Evolutionary conservation across 2,797 vertebrate species (phyloP).

Genomic region (Hyperoplus immaculatus): DNA sequence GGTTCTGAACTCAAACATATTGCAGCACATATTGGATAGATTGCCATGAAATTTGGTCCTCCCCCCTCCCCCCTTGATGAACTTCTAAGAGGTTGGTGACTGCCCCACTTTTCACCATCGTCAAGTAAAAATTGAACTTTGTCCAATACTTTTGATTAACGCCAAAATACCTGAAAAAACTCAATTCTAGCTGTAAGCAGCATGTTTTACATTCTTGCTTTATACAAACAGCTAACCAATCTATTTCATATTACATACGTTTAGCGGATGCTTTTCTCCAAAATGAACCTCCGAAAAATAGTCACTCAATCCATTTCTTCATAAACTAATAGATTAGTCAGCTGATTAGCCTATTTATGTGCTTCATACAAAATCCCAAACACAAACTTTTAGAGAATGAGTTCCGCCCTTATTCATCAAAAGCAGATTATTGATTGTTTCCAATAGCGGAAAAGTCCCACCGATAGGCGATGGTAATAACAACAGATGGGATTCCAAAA

Average conservation of each 20-base stretch:
- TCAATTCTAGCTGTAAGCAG: neutral
- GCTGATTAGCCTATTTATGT: neutral
- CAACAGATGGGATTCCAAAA: slow-evolving; percentile 49
- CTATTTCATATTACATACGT: neutral
- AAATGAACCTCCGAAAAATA: neutral
- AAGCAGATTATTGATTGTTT: slow-evolving; percentile 36
- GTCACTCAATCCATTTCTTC: neutral
- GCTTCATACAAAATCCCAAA: neutral
- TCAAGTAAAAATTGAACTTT: too few species aligned
- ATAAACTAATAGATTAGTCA: neutral
- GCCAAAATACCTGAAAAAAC: too few species aligned
- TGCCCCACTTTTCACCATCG: too few species aligned
- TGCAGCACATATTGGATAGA: neutral
- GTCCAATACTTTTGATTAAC: too few species aligned
- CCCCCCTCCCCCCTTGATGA: too few species aligned
- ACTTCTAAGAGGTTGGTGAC: too few species aligned
- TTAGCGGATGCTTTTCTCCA: neutral
- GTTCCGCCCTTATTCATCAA: slow-evolving; percentile 7
- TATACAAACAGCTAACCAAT: neutral
- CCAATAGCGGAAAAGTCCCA: slow-evolving; percentile 24
- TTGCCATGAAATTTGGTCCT: neutral
- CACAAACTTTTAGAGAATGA: neutral
- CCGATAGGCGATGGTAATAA: slow-evolving; percentile 36
- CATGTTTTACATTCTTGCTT: neutral
- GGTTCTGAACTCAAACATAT: neutral